Evolutionary conservation across 2,888 invertebrate genomes (phyloP).

Genomic region (Tridacna gigas): DNA sequence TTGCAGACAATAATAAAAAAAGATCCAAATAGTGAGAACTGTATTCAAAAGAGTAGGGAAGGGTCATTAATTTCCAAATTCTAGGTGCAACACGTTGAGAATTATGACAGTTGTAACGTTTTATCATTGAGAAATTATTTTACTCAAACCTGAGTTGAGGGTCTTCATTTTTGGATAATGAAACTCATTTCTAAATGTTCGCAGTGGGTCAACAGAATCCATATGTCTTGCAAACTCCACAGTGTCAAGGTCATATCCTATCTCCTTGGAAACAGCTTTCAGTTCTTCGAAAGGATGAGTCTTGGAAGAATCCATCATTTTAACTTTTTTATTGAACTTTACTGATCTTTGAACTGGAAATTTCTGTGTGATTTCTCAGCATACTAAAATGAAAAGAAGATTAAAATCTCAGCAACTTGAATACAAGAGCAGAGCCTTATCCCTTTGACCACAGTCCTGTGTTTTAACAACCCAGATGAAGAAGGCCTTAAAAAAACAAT

Average conservation of each 20-base stretch:
- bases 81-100: too few species aligned
- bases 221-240: slow-evolving; percentile 83
- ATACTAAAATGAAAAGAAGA: neutral
- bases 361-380: neutral
- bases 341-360: neutral
- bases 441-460: too few species aligned
- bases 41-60: too few species aligned
- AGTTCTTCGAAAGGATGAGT: slow-evolving; percentile 70
- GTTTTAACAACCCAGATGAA: too few species aligned
- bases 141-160: slow-evolving; percentile 81
- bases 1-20: too few species aligned
- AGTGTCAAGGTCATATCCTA: slow-evolving; percentile 69
- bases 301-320: slow-evolving; percentile 14
- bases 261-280: slow-evolving; percentile 61
- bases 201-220: slow-evolving; percentile 84
- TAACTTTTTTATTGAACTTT: slow-evolving; percentile 14
- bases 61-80: too few species aligned
- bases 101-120: too few species aligned
- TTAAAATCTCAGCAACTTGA: too few species aligned
- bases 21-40: too few species aligned
- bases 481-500: too few species aligned
- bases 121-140: too few species aligned
- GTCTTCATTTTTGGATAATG: slow-evolving; percentile 85
- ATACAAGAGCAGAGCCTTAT: too few species aligned
- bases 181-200: slow-evolving; percentile 83